phyloP scores from a whole-genome alignment of 2,888 invertebrate species.

The Melitaea athalia region DNA sequence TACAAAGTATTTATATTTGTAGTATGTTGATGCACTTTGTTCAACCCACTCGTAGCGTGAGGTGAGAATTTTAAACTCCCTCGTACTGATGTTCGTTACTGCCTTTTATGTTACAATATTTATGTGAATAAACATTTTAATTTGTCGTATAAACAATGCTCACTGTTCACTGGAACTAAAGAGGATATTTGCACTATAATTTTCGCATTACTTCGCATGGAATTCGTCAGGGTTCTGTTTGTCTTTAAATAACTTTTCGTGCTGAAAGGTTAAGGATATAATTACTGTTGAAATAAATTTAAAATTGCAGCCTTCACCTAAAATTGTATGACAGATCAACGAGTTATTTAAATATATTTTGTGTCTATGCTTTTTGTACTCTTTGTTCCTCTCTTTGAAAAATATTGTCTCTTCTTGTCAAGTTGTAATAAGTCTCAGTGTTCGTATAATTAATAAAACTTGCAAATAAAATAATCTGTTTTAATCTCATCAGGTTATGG shows the following conservation, averaged over 20 bases:
- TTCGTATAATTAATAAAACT: too few species aligned
- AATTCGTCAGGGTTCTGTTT: background rate
- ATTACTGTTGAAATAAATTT: too few species aligned
- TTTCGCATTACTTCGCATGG: background rate
- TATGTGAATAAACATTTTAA: slow-evolving; percentile 4
- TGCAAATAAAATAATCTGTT: too few species aligned
- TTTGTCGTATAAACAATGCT: slow-evolving; percentile 5
- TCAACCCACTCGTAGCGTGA: slow-evolving; percentile 14
- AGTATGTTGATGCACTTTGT: slow-evolving; percentile 7
- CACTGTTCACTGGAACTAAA: slow-evolving; percentile 12
- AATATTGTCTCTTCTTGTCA: too few species aligned
- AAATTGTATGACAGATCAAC: too few species aligned
- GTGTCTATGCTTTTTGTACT: too few species aligned
- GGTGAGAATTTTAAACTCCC: slow-evolving; percentile 23
- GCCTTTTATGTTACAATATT: slow-evolving; percentile 23
- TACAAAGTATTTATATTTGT: background rate
- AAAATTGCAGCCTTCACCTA: too few species aligned
- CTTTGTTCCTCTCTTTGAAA: too few species aligned
- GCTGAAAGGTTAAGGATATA: background rate
- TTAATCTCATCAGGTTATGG: too few species aligned
- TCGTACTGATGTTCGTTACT: slow-evolving; percentile 18
- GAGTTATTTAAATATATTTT: too few species aligned
- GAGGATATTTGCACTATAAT: slow-evolving; percentile 6
- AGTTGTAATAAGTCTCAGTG: too few species aligned
- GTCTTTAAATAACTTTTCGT: background rate